Base-by-base conservation (phyloP, 2,113 vertebrate genomes). In the Furnarius figulus region DNA sequence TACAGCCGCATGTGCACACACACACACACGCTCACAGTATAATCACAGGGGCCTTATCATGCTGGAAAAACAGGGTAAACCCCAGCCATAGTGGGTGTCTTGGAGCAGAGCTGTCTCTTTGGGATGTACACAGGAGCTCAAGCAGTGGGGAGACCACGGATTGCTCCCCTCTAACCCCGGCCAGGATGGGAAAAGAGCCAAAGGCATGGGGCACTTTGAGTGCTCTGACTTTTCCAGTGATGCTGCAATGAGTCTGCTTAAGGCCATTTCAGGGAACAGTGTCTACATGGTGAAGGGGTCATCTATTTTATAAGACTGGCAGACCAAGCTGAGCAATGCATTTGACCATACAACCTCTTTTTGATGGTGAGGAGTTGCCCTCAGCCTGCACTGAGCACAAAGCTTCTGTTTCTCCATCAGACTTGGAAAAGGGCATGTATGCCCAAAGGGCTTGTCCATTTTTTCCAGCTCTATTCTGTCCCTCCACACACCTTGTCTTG, bases 61-160 rank as follows among this genome's bases (percentile, higher is more conserved):
- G 30, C 37, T 33, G 37, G 61, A 75, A 82, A 73, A 87, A 19
- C 23, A 68, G 39, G 33, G 10, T 37, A 50, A 82, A 66, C 6
- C 1, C 5, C 14, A 17, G 30, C 23, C 33, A 50, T 16, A 55
- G 0, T 0, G 6, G 28, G 11, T 66, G 20, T 16, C 65, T 63
- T 1, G 0, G 19, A 31, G 42, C 14, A 7, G 8, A 89, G 24
- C 44, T 0, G 2, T 6, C 12, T 77, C 5, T 25, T 52, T 23
- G 2, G 2, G 42, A 28, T 1, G 1, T 28, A 19, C 0, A 0
- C 7, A n/a, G 40, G 18, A 59, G 5, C 39, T 86, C 47, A 67
- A 46, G 44, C 9, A 56, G 40, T 0, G 0, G 10, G 18, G 46
- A 61, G 16, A 22, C 8, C 25, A 19, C 9, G 56, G 12, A 24